Evolutionary conservation across 2,797 vertebrate genomes (phyloP), one percentile per base, ranked within the genome.

Genomic region (Yasuhikotakia modesta): DNA sequence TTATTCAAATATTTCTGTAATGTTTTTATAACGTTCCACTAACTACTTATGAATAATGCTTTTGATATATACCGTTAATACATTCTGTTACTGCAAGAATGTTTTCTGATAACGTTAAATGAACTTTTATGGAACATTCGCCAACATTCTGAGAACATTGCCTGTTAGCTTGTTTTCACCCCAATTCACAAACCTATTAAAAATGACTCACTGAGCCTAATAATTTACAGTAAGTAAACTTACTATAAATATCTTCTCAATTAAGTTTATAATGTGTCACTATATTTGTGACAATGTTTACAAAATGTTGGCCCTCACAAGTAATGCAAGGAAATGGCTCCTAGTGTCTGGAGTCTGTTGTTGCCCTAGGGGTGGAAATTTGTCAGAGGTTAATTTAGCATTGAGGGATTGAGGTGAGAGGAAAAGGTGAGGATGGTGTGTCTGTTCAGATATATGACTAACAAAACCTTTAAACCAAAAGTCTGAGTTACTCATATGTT

Each of bases 361-460:
- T 70, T 53, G 46, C 76, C 58, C 32, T n/a, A 22, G 75, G 19
- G 55, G 32, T 55, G 68, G 58, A 71, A 71, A 65, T 21, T 16
- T 21, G 64, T 66, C 19, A 66, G 39, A 12, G 19, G n/a, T 24
- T 43, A 66, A 43, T 46, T 22, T 19, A 66, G 39, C 35, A 22
- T 35, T 61, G 45, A 66, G 39, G 30, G 58, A 65, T 48, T 22
- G 24, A 66, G 50, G 43, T 76, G 48, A 65, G 17, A 70, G 30
- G 32, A n/a, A 70, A 70, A 66, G 61, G 66, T 46, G 72, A 65
- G 4, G 60, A 32, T 22, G 50, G 21, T 45, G 52, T 50, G 63
- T 63, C 63, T 74, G 30, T 43, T 30, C 1, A 6, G 68, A 76
- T 71, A 65, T 65, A 71, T 64, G 22, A 64, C 68, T 45, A 60